phyloP scores from a whole-genome alignment of 2,888 invertebrate species.

The Trileptium ribeirensis region DNA sequence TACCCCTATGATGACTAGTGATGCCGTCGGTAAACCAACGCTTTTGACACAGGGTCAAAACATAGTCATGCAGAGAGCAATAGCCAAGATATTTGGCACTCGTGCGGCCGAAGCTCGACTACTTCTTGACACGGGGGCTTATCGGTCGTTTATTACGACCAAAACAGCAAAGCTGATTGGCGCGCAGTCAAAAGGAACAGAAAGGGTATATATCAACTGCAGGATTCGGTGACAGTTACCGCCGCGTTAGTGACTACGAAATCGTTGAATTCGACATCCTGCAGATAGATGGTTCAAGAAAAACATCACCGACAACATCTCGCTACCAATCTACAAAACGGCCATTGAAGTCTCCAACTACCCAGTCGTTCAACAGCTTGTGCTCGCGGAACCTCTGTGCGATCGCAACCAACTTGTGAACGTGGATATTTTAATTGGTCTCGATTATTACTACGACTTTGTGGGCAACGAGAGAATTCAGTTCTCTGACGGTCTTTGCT shows the following conservation, averaged over 20 bases:
- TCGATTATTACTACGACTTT: background rate
- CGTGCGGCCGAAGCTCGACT: background rate
- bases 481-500: background rate
- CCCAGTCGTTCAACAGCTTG: background rate
- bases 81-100: background rate
- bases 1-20: background rate
- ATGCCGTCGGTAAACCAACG: background rate
- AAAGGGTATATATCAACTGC: background rate
- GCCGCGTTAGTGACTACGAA: background rate
- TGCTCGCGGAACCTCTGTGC: background rate
- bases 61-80: background rate
- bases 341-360: background rate
- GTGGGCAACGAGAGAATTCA: background rate
- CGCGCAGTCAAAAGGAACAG: background rate
- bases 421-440: background rate
- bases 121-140: background rate
- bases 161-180: background rate
- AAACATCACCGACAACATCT: background rate
- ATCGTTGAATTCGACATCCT: background rate
- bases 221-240: background rate
- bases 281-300: background rate
- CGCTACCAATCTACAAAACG: background rate
- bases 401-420: background rate
- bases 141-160: background rate
- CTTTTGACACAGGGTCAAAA: background rate